Base-by-base conservation (phyloP, 2,113 vertebrate species). In the Plecturocebus donacophilus region DNA sequence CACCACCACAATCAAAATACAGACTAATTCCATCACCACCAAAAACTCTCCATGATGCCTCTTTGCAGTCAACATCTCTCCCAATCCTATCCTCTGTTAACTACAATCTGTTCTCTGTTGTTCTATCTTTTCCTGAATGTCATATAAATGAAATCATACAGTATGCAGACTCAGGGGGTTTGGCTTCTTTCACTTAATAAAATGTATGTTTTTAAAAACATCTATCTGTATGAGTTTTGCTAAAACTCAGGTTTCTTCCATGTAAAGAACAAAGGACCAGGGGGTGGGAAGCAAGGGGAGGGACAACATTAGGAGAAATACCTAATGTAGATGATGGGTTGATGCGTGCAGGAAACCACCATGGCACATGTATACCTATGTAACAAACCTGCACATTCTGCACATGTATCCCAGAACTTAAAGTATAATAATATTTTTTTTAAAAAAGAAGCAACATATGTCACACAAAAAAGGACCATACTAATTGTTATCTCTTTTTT, bases 71-170 rank as follows among this genome's bases (percentile, higher is more conserved):
- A 86, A 14, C 52, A 8, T 87, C 30, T 66, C 54, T 30, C 47
- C 19, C 30, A 19, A 81, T n/a, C 32, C 16, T 58, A 94, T 54
- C 1, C 23, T 66, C 38, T 94, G 32, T 10, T 40, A 93, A 95
- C 17, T 19, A 66, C 6, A 87, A 71, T 38, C 56, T 90, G 30
- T 85, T 81, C 25, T 92, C 49, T 77, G 66, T 5, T 80, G 70
- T 86, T 91, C 85, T 82, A 42, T n/a, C 80, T 92, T 94, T 91
- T 84, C 56, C 49, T 96, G 47, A 91, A 70, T 81, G 49, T 93
- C 54, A 56, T n/a, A 94, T 89, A 93, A 93, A 86, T 92, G 40
- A 47, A 94, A 90, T 90, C 61, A 93, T 20, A 91, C 0, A 79
- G 17, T 68, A 91, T 56, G 10, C 54, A 89, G 56, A 82, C 9